A percentile compares a stretch with the other conserved stretches of the same genome.
phyloP scores from a whole-genome alignment of 2,113 vertebrate species.

The Carlito syrichta region DNA sequence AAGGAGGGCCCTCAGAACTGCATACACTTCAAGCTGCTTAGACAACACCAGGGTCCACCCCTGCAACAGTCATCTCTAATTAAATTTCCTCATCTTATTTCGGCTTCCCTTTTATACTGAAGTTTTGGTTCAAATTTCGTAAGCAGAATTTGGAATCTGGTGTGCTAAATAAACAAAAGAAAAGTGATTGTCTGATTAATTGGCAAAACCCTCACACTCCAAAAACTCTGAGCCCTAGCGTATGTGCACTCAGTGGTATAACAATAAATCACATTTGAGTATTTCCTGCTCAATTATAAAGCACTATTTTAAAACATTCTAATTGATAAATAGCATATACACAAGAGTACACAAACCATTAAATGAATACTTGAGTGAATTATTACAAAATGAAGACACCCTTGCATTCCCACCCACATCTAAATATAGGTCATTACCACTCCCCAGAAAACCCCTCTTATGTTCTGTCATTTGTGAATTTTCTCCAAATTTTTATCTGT shows the following conservation, averaged over 20 bases:
- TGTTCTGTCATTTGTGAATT: not conserved
- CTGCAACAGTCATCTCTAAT: not conserved
- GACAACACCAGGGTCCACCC: accelerated
- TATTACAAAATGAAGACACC: not conserved
- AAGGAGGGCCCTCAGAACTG: not conserved
- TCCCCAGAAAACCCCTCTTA: not conserved
- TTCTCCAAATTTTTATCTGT: not conserved
- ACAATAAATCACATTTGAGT: not conserved
- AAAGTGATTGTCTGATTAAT: not conserved
- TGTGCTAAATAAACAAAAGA: not conserved
- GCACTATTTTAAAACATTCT: not conserved
- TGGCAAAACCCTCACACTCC: not conserved
- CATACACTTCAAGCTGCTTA: not conserved
- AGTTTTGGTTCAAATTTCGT: not conserved
- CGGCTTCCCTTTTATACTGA: not conserved
- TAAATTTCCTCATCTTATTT: not conserved
- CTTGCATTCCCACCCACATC: not conserved
- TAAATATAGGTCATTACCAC: not conserved
- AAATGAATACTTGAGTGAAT: not conserved
- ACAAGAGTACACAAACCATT: not conserved
- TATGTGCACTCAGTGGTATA: not conserved
- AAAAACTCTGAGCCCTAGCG: not conserved
- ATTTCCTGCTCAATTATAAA: not conserved
- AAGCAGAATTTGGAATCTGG: not conserved
- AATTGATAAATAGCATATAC: not conserved